These are phyloP conservation scores for Notarius lentiginosus DNA, from an alignment of 2,113 vertebrate genomes.

Conservation along the genomic window DNA sequence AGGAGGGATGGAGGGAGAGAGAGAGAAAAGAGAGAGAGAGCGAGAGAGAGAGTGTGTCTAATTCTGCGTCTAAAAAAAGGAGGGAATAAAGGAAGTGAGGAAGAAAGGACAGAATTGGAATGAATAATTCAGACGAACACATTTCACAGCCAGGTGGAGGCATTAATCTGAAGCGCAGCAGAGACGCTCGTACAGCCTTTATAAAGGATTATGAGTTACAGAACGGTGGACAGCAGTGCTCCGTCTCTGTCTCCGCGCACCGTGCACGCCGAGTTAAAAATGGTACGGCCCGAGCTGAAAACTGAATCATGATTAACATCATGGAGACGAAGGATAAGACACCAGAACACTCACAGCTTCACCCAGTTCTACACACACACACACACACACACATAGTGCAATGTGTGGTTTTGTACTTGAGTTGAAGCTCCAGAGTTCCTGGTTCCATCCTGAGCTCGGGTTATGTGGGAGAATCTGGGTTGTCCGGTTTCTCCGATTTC, in stretches of 20 bases:
- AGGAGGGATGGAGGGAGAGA: not conserved
- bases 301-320: constrained; percentile 46
- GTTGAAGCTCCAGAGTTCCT: not conserved
- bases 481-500: no score
- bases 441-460: no score
- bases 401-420: no score
- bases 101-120: constrained; percentile 35
- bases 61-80: constrained; percentile 35
- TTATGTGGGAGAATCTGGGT: no score
- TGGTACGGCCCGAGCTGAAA: not conserved
- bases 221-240: constrained; percentile 31
- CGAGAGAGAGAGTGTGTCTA: not conserved
- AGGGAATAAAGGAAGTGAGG: constrained; percentile 37
- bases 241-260: constrained; percentile 40
- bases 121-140: constrained; percentile 51
- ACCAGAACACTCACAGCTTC: constrained; percentile 8
- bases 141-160: constrained; percentile 47
- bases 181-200: constrained; percentile 29
- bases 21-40: not conserved
- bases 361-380: not conserved
- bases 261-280: constrained; percentile 32
- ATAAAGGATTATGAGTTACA: constrained; percentile 51
- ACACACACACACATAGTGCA: not conserved
- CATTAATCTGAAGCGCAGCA: constrained; percentile 46
- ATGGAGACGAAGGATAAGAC: not conserved